Percentiles rank a stretch among this genome's conserved stretches.
These are phyloP conservation scores for Saccostrea cuccullata DNA, from an alignment of 1,140 invertebrate genomes.

Conservation along the genomic window DNA sequence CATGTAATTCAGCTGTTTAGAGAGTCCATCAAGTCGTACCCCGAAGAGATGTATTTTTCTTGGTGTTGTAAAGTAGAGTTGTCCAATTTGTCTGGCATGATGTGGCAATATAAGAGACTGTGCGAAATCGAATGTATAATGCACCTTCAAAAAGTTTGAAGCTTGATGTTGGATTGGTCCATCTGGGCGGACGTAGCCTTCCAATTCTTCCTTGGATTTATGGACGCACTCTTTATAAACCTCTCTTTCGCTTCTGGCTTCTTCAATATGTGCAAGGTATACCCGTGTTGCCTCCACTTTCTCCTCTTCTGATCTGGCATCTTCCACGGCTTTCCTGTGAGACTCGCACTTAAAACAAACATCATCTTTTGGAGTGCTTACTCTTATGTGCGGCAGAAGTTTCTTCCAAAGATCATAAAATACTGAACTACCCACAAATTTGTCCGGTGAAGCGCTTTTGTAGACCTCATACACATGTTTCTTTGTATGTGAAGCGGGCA, in stretches of 20 bases:
- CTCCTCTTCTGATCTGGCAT: not conserved
- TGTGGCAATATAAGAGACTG: not conserved
- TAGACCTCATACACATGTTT: no score
- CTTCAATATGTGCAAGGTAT: no score
- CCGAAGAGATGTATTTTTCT: conserved; percentile 27
- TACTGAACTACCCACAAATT: no score
- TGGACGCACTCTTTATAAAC: not conserved
- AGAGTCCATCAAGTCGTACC: conserved; percentile 6
- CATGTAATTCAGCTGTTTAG: conserved; percentile 4
- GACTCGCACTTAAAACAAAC: not conserved
- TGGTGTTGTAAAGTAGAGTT: conserved; percentile 12
- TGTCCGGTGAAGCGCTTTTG: no score
- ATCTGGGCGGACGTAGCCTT: no score
- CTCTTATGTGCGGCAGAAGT: not conserved
- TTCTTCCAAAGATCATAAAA: not conserved
- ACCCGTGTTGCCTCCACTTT: not conserved
- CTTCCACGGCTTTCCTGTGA: not conserved
- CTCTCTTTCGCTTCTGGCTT: not conserved
- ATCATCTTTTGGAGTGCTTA: not conserved
- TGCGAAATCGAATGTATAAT: not conserved
- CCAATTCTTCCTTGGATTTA: no score
- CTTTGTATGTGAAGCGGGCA: not conserved
- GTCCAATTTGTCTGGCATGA: not conserved
- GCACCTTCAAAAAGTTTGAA: not conserved
- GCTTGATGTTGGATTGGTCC: not conserved